Base-by-base conservation (phyloP, 2,113 vertebrate genomes). In the Talpa occidentalis region DNA sequence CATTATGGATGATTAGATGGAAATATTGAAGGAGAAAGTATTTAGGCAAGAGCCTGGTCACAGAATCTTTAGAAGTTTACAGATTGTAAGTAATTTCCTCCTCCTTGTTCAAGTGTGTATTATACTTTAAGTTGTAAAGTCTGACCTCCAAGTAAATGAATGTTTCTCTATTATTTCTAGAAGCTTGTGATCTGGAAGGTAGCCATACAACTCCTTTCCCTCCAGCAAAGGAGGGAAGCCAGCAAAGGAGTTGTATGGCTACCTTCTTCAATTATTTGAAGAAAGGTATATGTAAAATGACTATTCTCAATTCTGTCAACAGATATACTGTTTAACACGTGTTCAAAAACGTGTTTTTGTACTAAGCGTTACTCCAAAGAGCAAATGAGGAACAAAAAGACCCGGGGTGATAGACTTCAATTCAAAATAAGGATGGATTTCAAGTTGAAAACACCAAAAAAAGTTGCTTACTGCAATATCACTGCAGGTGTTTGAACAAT, bases 21-120 rank as follows among this genome's bases (percentile, higher is more conserved):
- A 94, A 93, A 94, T 42, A 93, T 42, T 7, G n/a, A 92, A 74
- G 74, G 40, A 85, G 42, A 85, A 94, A 84, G 12, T 52, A 22
- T 10, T 88, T 73, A 76, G 44, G 22, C 85, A 21, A 69, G 49
- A 16, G 19, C 11, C 35, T 22, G 11, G 59, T 28, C 30, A 72
- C 21, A 66, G 59, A 78, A 91, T 14, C 10, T 26, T 10, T 35
- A 47, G 66, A 76, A 94, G 74, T 35, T n/a, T 76, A 60, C 12
- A 95, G 21, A 88, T 77, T 72, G 6, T 28, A 79, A 40, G 28
- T 76, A 40, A 77, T 35, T 54, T 88, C 30, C 37, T 87, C 77
- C 44, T 86, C 32, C 52, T 17, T 56, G 4, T 67, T 78, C 24
- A 70, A 72, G n/a, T 9, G 14, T 67, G 5, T 54, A 44, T 88